Base-by-base conservation (phyloP, 2,113 vertebrate genomes). In the Ophiodon elongatus region DNA sequence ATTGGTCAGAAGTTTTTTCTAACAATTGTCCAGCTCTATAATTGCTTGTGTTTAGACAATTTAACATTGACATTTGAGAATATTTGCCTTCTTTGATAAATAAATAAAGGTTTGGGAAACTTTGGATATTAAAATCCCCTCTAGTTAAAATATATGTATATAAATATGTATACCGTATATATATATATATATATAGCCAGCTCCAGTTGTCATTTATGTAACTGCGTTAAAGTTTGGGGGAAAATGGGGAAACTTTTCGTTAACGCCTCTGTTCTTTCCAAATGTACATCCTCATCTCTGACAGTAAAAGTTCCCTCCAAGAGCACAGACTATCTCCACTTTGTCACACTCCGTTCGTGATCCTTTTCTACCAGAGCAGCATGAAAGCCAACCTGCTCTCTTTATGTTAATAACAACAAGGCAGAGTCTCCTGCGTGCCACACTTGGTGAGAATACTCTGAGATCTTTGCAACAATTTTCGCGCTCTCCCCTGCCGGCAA, bases 401-500 rank as follows among this genome's bases (percentile, higher is more conserved):
- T 89, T 91, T 83, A 84, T 87, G 87, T 89, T 90, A 90, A 91
- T 90, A 94, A 80, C 73, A 84, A 79, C 82, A 81, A 76, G 63
- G 68, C 75, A 70, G 71, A 45, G 52, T 92, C 88, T 89, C 80
- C 76, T 9, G 85, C 71, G 90, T 86, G 81, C 83, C 80, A 45
- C 80, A 23, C 74, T 85, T n/a, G 68, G 68, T 76, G 88, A 83
- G 76, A 89, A 90, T 84, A 84, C 79, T 10, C 29, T 82, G 83
- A 87, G 84, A 89, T 90, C 86, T 87, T 84, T 80, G 81, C 87
- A 85, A 83, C 86, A 52, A 73, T 90, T 92, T 85, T 66, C 43
- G 1, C 59, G 4, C 81, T 76, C 74, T 92, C 88, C 91, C 89
- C 93, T 90, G 84, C 66, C 66, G 82, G 93, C 87, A 83, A 92